Evolutionary conservation across 2,113 vertebrate species (phyloP), one percentile per base, ranked within the genome.

Genomic region (Notothenia rossii): DNA sequence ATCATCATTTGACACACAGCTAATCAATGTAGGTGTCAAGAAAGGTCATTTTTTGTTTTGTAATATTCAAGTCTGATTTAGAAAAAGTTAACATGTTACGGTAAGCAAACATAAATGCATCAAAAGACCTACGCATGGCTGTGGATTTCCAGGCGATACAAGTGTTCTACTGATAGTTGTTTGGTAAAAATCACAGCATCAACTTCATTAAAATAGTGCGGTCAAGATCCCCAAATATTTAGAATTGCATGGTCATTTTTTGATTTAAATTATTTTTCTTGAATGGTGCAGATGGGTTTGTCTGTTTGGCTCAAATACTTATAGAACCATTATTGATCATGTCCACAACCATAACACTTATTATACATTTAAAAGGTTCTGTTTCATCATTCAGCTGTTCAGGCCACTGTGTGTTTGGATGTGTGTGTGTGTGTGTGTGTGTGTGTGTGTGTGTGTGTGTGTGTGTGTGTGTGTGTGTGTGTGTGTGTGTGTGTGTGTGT

Each of bases 371-470:
- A 5, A 36, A 36, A 1, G 36, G 36, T 60, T 25, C 9, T 67
- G 40, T 64, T 64, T 60, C 43, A 73, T 58, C 43, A 45, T 50
- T 81, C 29, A 22, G 40, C 40, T n/a, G 84, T 76, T 54, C 11
- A 5, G n/a, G 53, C 29, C 20, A 54, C 53, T 15, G 9, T 51
- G 18, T 20, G 3, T 56, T 29, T n/a, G 20, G 11, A 17, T 66
- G 15, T 55, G 55, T 33, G 40, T 14, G 18, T 48, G 48, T n/a
- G 13, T 45, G n/a, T 22, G 11, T 62, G 54, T 13, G 55, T 29
- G 18, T 48, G 48, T n/a, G 18, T 45, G 18, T 22, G 11, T 62
- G 54, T 13, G 55, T 29, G 18, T 48, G 48, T n/a, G 18, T 45
- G 18, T 22, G 11, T 62, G 54, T 13, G 55, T 29, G 18, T 48